Base-by-base conservation (phyloP, 2,888 invertebrate genomes). In the Strigamia maritima region DNA sequence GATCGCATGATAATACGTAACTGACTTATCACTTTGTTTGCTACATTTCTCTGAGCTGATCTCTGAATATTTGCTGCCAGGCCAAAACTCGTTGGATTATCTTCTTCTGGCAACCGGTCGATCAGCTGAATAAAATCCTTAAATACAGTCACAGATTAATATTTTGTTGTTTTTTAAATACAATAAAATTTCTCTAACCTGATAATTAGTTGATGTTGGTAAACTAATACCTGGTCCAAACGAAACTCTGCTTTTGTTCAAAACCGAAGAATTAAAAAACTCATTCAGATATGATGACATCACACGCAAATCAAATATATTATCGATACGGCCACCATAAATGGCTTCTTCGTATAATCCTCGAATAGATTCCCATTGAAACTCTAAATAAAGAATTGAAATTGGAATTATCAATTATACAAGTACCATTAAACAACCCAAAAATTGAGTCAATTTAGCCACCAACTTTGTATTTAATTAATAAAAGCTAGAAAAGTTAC, bases 261-360 rank as follows among this genome's bases (percentile, higher is more conserved):
- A 85, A 28, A 89, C 88, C 14, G 88, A 87, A 24, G 82, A 81
- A 70, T 87, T 87, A 81, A 91, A 91, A 84, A 90, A 91, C 79
- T 90, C 88, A 22, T 87, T 85, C 14, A 95, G 86, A 83, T 93
- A 93, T 0, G 92, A 90, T 81, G 87, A 87, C 81, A 94, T 85
- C 14, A 93, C 90, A 38, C 89, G 86, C 81, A 89, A 86, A 85
- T 96, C 96, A 83, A 92, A 91, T 3, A 87, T 86, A 83, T 94
- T 93, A 85, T 95, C 94, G 26, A 96, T 90, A 78, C 94, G 88
- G 0, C 95, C 95, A 0, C 95, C 95, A 84, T 95, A 96, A 76
- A 95, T 91, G 0, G 94, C 92, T 82, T 91, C 90, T 83, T 92
- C 91, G 83, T 91, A 90, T 26, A 96, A 86, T 2, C 94, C 94